Evolutionary conservation across 2,888 invertebrate species (phyloP).

Genomic region (Quadroppia sp.): DNA sequence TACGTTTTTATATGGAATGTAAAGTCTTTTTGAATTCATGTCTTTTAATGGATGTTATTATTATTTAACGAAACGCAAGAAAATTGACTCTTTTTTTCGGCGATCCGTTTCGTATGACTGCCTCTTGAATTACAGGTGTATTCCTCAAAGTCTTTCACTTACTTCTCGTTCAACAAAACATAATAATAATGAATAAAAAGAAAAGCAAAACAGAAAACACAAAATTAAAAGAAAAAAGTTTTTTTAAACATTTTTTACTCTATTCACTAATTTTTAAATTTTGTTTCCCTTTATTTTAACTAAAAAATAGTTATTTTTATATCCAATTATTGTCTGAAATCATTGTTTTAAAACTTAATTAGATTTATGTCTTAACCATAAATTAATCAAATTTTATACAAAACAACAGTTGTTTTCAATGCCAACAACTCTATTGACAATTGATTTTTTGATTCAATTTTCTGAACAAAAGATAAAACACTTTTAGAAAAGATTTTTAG

Average conservation of each 20-base stretch:
- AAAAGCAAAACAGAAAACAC: background rate
- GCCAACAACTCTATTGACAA: too few species aligned
- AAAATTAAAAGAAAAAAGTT: too few species aligned
- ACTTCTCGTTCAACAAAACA: background rate
- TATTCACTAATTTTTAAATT: background rate
- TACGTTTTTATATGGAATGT: too few species aligned
- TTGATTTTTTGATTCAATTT: background rate
- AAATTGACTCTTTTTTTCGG: constrained; percentile 17
- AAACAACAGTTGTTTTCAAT: too few species aligned
- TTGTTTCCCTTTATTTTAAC: background rate
- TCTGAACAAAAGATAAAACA: background rate
- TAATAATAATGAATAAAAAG: background rate
- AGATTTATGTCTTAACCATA: too few species aligned
- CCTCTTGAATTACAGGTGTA: constrained; percentile 11
- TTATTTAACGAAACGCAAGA: constrained; percentile 14
- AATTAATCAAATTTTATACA: too few species aligned
- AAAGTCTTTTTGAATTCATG: background rate
- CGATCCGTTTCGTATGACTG: constrained; percentile 2
- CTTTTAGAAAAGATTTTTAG: too few species aligned
- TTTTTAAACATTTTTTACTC: background rate
- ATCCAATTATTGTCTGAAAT: too few species aligned
- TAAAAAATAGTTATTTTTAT: background rate
- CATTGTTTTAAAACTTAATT: too few species aligned
- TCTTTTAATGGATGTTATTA: background rate
- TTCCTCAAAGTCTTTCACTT: background rate